phyloP scores from a whole-genome alignment of 2,888 invertebrate species.

The Ornithoptera priamus region DNA sequence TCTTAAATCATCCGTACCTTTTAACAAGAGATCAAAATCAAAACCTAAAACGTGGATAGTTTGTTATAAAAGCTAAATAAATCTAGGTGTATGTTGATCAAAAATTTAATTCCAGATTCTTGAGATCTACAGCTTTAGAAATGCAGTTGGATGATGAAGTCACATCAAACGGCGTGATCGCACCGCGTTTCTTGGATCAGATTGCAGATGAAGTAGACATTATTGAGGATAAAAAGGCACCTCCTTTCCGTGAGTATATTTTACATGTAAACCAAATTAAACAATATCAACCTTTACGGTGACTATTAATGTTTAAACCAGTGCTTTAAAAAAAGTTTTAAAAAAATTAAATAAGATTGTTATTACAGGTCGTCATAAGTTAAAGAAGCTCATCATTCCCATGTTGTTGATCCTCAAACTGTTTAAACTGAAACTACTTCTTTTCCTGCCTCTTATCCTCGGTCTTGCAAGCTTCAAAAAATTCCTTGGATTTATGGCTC shows the following conservation, averaged over 20 bases:
- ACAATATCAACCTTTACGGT: background rate
- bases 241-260: constrained; percentile 86
- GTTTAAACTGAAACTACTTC: constrained; percentile 89
- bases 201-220: constrained; percentile 91
- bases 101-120: constrained; percentile 75
- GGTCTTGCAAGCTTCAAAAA: constrained; percentile 93
- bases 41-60: too few relatives aligned
- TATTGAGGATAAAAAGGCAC: constrained; percentile 89
- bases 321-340: background rate
- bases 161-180: constrained; percentile 86
- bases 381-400: constrained; percentile 91
- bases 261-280: background rate
- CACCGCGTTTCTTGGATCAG: constrained; percentile 90
- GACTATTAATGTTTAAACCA: too few relatives aligned
- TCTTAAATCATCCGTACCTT: too few relatives aligned
- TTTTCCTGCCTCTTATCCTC: constrained; percentile 90
- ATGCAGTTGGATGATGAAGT: constrained; percentile 86
- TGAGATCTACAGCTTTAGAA: constrained; percentile 89
- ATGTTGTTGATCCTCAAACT: constrained; percentile 89
- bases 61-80: too few relatives aligned
- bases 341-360: background rate
- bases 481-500: constrained; percentile 88
- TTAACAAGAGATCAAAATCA: too few relatives aligned
- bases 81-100: too few relatives aligned
- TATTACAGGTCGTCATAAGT: constrained; percentile 85